These are phyloP conservation scores for Noctua fimbriata DNA, from an alignment of 2,888 invertebrate genomes.

Conservation along the genomic window DNA sequence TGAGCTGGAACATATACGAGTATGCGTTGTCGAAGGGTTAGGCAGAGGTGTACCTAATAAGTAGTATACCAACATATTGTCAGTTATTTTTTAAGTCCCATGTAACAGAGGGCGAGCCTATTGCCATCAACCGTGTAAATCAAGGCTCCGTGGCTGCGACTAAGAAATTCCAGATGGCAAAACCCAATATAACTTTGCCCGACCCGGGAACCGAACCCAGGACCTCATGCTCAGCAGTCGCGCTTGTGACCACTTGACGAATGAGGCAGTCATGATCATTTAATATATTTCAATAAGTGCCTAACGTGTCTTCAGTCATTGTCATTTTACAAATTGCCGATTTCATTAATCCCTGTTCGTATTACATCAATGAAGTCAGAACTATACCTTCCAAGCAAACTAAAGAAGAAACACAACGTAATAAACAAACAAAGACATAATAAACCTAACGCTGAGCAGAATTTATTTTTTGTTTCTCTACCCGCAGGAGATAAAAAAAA, in stretches of 20 bases:
- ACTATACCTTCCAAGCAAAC: constrained; percentile 7
- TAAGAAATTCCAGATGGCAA: not conserved
- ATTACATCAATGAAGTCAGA: constrained; percentile 9
- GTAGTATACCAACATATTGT: not conserved
- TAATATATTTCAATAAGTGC: not conserved
- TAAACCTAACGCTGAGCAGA: constrained; percentile 42
- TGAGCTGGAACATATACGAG: not conserved
- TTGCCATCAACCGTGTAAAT: not conserved
- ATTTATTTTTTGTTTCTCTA: constrained; percentile 49
- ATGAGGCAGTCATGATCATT: not conserved
- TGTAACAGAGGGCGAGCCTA: not conserved
- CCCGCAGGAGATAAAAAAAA: constrained; percentile 43
- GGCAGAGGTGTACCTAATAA: not conserved
- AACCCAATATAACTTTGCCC: not conserved
- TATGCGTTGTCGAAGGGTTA: not conserved
- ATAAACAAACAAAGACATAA: constrained; percentile 51
- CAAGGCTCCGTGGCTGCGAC: not conserved
- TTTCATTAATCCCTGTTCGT: not conserved
- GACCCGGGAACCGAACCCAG: not conserved
- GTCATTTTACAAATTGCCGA: not conserved
- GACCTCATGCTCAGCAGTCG: not conserved
- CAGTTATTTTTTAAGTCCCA: not conserved
- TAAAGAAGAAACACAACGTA: constrained; percentile 18
- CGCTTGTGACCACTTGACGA: not conserved
- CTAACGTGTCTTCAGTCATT: not conserved